Percentiles rank a stretch among this genome's conserved stretches.
phyloP scores from a whole-genome alignment of 2,888 invertebrate species.

The Gastrophysa polygoni region DNA sequence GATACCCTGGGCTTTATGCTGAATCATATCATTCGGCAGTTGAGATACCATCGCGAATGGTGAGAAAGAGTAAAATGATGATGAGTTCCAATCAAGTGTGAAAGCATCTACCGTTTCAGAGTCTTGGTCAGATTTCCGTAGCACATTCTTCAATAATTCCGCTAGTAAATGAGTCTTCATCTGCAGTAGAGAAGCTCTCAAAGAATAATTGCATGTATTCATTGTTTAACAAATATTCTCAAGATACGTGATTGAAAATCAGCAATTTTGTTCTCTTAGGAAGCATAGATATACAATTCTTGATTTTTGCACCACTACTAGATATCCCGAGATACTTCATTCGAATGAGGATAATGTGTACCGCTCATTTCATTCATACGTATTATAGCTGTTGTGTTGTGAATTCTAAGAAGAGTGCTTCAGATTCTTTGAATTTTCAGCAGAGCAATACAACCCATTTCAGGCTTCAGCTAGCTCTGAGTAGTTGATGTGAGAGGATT shows the following conservation, averaged over 20 bases:
- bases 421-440: background rate
- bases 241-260: too few relatives aligned
- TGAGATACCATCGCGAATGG: conserved; percentile 3
- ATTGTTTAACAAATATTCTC: too few relatives aligned
- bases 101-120: conserved; percentile 8
- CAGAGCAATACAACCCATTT: background rate
- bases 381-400: background rate
- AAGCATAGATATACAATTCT: too few relatives aligned
- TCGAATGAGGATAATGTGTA: background rate
- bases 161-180: background rate
- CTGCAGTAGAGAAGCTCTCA: too few relatives aligned
- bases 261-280: too few relatives aligned
- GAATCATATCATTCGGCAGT: background rate
- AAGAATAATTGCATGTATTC: too few relatives aligned
- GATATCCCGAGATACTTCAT: background rate
- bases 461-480: conserved; percentile 11
- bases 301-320: conserved; percentile 3
- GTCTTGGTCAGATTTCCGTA: conserved; percentile 8
- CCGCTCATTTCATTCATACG: background rate
- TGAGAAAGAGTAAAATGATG: background rate
- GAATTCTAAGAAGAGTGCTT: background rate
- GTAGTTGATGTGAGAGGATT: conserved; percentile 3
- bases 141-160: conserved; percentile 5
- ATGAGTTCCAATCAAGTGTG: background rate
- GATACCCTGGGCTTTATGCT: conserved; percentile 6